Evolutionary conservation across 1,140 invertebrate species (phyloP).

Genomic region (Ganaspis sp.): DNA sequence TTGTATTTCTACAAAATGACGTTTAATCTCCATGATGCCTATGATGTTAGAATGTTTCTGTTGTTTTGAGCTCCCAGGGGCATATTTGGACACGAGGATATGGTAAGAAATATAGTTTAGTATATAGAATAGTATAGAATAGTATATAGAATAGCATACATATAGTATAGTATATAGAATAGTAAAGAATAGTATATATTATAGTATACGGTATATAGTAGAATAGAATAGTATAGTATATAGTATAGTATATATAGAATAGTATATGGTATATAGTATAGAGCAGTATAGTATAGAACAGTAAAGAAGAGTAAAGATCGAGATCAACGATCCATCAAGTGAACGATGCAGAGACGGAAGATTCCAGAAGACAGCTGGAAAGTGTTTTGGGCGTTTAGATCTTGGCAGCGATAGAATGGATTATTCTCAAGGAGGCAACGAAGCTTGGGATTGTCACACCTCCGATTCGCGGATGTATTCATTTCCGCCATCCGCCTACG

Average conservation of each 20-base stretch:
- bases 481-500: constrained; percentile 63
- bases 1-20: constrained; percentile 16
- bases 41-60: constrained; percentile 13
- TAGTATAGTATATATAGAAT: too few relatives aligned
- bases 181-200: too few relatives aligned
- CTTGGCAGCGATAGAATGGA: constrained; percentile 47
- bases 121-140: too few relatives aligned
- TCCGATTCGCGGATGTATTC: constrained; percentile 64
- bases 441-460: constrained; percentile 57
- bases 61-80: constrained; percentile 35
- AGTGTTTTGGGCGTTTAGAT: constrained; percentile 20
- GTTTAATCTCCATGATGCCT: neutral
- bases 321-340: constrained; percentile 62
- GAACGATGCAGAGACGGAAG: neutral
- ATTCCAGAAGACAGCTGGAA: neutral
- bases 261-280: too few relatives aligned
- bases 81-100: constrained; percentile 24
- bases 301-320: constrained; percentile 33
- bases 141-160: too few relatives aligned
- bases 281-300: too few relatives aligned
- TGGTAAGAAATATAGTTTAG: too few relatives aligned
- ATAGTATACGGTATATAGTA: too few relatives aligned
- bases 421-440: constrained; percentile 46
- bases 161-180: too few relatives aligned
- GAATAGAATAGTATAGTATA: too few relatives aligned